Base-by-base conservation (phyloP, 2,888 invertebrate genomes). In the Lottia gigantea region DNA sequence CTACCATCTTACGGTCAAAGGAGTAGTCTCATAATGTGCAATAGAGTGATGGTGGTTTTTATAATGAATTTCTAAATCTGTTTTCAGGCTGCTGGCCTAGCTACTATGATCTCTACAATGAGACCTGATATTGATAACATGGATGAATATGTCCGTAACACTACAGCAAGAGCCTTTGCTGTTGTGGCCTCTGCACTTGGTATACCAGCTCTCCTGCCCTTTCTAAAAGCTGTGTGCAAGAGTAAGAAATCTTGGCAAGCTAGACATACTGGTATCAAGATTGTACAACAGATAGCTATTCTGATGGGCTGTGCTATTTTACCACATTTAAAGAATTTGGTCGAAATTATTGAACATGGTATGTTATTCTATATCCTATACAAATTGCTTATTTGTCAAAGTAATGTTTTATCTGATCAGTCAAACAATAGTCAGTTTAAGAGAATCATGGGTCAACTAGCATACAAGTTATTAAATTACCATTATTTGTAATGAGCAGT, bases 41-140 rank as follows among this genome's bases (percentile, higher is more conserved):
- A n/a, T 40, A 40, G 40, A 6, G 7, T 40, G 40, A 40, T 40
- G 40, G 2, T 8, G 40, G 40, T 31, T 6, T 31, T 31, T 2
- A 40, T 40, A 11, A 40, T 40, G 40, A 11, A n/a, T n/a, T 31
- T 6, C 2, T 6, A 31, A 31, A 31, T 31, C 31, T 31, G 3
- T 31, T 74, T 82, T 11, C 78, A 89, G 88, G 99, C 99, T 1
- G 99, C 99, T 3, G 99, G 99, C 71, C 90, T 99, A 70, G 99
- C 99, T 4, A 99, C 99, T 16, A 99, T 99, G 99, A 99, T 99
- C 85, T 98, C 98, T 6, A 99, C 99, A 0, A 99, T 99, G 99
- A 92, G 99, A 87, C 99, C 99, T 0, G 99, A 99, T 90, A 99
- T 99, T 83, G 99, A 99, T 90, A 99, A 99, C 88, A 98, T 98